Base-by-base conservation (phyloP, 2,113 vertebrate genomes). In the Scortum barcoo region DNA sequence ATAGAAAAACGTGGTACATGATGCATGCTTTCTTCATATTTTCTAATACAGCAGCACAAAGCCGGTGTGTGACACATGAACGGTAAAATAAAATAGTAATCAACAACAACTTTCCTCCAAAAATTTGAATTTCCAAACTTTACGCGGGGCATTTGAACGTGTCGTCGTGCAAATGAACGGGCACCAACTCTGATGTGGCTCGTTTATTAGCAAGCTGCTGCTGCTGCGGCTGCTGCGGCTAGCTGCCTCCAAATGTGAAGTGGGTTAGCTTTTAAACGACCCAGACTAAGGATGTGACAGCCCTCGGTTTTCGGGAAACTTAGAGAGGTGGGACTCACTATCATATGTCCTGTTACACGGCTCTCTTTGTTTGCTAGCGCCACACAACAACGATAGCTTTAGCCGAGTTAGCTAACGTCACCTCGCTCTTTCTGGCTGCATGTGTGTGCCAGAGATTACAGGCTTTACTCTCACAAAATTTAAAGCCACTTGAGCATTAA, bases 381-480 rank as follows among this genome's bases (percentile, higher is more conserved):
- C n/a, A 50, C 19, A 63, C 19, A 63, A 19, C 57, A 61, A 10
- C 40, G 28, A 57, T 90, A 92, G 86, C 90, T 48, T 72, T 28
- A 74, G 86, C 78, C 19, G 38, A 56, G 7, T 42, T 73, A 86
- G 88, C 86, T 69, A 83, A 70, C 68, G 56, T 33, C 20, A 24
- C 38, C 53, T 40, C 48, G 40, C 50, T 72, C 2, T 36, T n/a
- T 40, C 3, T 56, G 44, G 54, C 20, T 61, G 73, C 26, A 24
- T 44, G 42, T 3, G n/a, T 48, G 33, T 67, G 10, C 13, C 28
- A 42, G 16, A 17, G n/a, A n/a, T n/a, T n/a, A n/a, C n/a, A n/a
- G n/a, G n/a, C n/a, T 8, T 3, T 4, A 20, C 22, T 4, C 16
- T 70, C 11, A 8, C 11, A 8, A 0, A 28, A 68, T 20, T 62